Evolutionary conservation across 2,113 vertebrate genomes (phyloP).

Genomic region (Labeo catla): DNA sequence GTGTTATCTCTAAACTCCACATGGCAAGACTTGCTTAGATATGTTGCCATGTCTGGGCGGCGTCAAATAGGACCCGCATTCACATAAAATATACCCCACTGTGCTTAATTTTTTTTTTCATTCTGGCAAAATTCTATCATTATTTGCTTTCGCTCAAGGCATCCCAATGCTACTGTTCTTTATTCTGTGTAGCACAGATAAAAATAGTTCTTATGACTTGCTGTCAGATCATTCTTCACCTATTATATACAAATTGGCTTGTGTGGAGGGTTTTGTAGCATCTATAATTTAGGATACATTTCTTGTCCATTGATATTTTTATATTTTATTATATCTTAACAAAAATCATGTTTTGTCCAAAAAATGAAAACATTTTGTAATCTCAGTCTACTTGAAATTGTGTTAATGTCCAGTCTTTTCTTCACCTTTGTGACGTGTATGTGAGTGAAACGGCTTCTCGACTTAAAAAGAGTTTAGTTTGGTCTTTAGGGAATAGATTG

Average conservation of each 20-base stretch:
- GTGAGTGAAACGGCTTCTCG: too few relatives aligned
- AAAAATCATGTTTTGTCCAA: too few relatives aligned
- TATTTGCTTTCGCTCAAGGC: not conserved
- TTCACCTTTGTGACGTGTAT: too few relatives aligned
- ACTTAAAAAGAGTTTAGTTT: too few relatives aligned
- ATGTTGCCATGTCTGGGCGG: not conserved
- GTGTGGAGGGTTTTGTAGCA: too few relatives aligned
- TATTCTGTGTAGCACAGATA: not conserved
- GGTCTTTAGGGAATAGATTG: too few relatives aligned
- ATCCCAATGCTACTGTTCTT: not conserved
- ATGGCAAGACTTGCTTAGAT: constrained; percentile 16
- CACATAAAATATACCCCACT: not conserved
- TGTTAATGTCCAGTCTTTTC: too few relatives aligned
- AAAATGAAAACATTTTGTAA: too few relatives aligned
- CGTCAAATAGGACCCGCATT: not conserved
- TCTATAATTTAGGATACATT: not conserved
- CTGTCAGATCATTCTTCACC: not conserved
- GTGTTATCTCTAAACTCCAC: constrained; percentile 53
- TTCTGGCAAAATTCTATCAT: not conserved
- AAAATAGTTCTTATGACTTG: not conserved
- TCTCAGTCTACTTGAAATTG: too few relatives aligned
- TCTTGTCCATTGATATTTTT: not conserved
- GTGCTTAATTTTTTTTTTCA: not conserved
- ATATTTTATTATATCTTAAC: too few relatives aligned
- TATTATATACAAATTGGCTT: too few relatives aligned